Conservation (phyloP, 2,888 invertebrate genomes). For the Opisthograptis luteolata region DNA sequence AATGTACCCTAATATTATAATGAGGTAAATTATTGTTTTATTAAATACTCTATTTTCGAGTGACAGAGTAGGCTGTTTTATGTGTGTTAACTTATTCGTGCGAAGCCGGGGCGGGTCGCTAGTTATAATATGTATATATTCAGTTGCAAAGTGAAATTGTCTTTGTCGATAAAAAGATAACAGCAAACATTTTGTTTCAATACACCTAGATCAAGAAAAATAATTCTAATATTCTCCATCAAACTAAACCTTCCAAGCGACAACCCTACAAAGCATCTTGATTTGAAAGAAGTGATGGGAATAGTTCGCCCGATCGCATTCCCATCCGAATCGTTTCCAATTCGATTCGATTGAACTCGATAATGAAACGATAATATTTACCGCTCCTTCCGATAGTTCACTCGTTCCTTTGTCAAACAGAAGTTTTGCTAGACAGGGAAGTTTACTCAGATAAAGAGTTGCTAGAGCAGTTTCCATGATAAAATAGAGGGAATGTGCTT, state of each 20-base stretch:
- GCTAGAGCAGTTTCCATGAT: background rate
- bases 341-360: constrained; percentile 10
- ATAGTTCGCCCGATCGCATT: constrained; percentile 1
- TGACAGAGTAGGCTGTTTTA: too few relatives aligned
- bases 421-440: background rate
- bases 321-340: constrained; percentile 1
- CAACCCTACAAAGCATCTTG: background rate
- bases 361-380: constrained; percentile 26
- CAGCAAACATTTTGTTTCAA: background rate
- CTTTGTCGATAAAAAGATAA: too few relatives aligned
- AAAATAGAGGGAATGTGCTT: constrained; percentile 1
- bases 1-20: too few relatives aligned
- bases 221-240: background rate
- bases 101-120: too few relatives aligned
- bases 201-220: background rate
- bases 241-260: background rate
- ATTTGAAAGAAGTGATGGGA: constrained; percentile 1
- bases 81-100: too few relatives aligned
- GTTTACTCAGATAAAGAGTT: constrained; percentile 1
- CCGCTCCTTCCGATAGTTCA: constrained; percentile 4
- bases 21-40: too few relatives aligned
- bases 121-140: too few relatives aligned
- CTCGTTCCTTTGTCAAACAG: background rate
- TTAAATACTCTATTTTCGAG: too few relatives aligned
- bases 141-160: too few relatives aligned